These are phyloP conservation scores for Formica exsecta DNA, from an alignment of 1,140 invertebrate genomes.

Conservation along the genomic window DNA sequence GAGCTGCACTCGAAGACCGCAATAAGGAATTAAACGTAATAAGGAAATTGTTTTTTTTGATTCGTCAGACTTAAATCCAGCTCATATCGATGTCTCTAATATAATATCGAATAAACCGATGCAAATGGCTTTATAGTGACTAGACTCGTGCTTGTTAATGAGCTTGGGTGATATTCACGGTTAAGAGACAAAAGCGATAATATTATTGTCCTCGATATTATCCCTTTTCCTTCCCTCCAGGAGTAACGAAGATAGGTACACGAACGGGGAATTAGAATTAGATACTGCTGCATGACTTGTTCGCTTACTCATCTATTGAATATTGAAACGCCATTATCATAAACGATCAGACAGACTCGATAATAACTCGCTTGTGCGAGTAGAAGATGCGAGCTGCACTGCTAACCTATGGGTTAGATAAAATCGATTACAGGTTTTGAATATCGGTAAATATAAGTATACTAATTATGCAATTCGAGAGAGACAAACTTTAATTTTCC, in stretches of 20 bases:
- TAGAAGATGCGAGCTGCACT: background rate
- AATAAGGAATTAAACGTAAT: background rate
- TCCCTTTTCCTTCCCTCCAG: too few relatives aligned
- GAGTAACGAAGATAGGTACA: too few relatives aligned
- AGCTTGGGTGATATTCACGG: background rate
- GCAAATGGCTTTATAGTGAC: constrained; percentile 20
- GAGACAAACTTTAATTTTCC: constrained; percentile 5
- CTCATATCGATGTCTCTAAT: background rate
- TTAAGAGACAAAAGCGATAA: constrained; percentile 57
- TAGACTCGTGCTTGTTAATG: constrained; percentile 11
- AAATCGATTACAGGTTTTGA: constrained; percentile 36
- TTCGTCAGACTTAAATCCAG: background rate
- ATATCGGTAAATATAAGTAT: constrained; percentile 4
- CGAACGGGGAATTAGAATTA: too few relatives aligned
- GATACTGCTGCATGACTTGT: constrained; percentile 68
- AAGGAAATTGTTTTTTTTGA: background rate
- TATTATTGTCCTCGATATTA: too few relatives aligned
- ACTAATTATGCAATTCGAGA: background rate
- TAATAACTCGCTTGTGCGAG: constrained; percentile 39
- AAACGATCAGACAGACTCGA: constrained; percentile 53
- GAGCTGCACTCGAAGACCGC: too few relatives aligned
- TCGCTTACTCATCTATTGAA: constrained; percentile 69
- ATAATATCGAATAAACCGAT: constrained; percentile 12
- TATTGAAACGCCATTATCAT: constrained; percentile 66
- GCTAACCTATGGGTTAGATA: background rate